Evolutionary conservation across 2,888 invertebrate genomes (phyloP).

Genomic region (Andrena camellia): DNA sequence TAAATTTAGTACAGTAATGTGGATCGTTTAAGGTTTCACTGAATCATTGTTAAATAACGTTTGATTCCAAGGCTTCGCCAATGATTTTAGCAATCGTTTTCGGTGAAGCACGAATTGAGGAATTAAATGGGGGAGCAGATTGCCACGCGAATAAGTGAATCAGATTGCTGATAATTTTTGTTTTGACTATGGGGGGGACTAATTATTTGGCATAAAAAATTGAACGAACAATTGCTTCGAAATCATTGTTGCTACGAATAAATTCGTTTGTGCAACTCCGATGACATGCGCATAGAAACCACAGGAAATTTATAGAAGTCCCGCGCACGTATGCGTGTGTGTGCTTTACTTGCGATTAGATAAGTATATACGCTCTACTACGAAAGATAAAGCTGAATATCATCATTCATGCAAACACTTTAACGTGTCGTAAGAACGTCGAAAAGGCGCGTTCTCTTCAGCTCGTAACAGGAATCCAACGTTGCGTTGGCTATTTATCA

Average conservation of each 20-base stretch:
- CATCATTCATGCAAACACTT: slow-evolving; percentile 15
- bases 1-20: too few species aligned
- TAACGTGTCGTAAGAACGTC: background rate
- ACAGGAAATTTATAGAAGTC: slow-evolving; percentile 33
- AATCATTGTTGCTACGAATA: too few species aligned
- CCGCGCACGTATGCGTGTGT: background rate
- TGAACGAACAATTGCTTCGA: background rate
- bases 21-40: too few species aligned
- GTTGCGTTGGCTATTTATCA: background rate
- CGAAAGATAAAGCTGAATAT: slow-evolving; percentile 30
- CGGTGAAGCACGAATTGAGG: too few species aligned
- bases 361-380: slow-evolving; percentile 16
- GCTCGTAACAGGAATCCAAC: background rate
- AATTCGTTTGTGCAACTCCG: too few species aligned
- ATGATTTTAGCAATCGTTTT: too few species aligned
- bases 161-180: background rate
- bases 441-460: background rate
- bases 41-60: too few species aligned
- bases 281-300: background rate
- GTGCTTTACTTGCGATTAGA: slow-evolving; percentile 38
- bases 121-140: background rate
- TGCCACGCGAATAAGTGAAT: background rate
- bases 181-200: background rate
- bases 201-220: slow-evolving; percentile 4
- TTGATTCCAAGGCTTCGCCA: too few species aligned